Percentiles rank a stretch among this genome's conserved stretches.
Conservation (phyloP, 2,113 vertebrate genomes). For the Podilymbus podiceps region DNA sequence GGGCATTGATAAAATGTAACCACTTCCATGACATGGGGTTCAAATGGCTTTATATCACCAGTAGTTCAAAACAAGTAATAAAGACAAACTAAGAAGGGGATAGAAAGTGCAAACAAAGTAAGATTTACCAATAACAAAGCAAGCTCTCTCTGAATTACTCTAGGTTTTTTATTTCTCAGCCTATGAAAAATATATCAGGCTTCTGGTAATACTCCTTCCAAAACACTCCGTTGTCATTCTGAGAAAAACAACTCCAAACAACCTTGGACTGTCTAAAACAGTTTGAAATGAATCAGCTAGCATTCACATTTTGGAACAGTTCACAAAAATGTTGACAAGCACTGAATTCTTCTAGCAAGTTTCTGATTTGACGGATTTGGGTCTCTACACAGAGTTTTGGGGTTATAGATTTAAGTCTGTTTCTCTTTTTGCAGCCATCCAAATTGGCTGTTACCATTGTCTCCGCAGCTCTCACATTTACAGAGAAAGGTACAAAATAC, state of each 20-base stretch:
- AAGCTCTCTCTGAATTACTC: neutral
- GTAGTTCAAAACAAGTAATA: neutral
- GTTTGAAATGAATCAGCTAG: neutral
- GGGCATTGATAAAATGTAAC: neutral
- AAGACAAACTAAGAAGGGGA: neutral
- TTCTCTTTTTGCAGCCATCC: neutral
- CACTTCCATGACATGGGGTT: neutral
- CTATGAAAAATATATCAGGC: neutral
- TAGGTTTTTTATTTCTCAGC: neutral
- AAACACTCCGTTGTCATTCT: neutral
- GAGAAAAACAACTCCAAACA: neutral
- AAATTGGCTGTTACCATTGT: neutral
- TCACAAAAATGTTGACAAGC: conserved; percentile 4
- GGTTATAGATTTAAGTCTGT: neutral
- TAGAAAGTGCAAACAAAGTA: neutral
- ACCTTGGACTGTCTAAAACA: neutral
- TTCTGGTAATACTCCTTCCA: neutral
- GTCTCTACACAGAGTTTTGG: neutral
- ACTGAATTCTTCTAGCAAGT: neutral
- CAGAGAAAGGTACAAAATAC: neutral
- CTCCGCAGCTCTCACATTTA: neutral
- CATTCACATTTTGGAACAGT: conserved; percentile 11
- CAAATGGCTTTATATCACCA: neutral
- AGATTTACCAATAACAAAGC: neutral
- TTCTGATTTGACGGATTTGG: neutral